These are phyloP conservation scores for Tryphoninae sp. DNA, from an alignment of 2,888 invertebrate species.

Conservation along the genomic window DNA sequence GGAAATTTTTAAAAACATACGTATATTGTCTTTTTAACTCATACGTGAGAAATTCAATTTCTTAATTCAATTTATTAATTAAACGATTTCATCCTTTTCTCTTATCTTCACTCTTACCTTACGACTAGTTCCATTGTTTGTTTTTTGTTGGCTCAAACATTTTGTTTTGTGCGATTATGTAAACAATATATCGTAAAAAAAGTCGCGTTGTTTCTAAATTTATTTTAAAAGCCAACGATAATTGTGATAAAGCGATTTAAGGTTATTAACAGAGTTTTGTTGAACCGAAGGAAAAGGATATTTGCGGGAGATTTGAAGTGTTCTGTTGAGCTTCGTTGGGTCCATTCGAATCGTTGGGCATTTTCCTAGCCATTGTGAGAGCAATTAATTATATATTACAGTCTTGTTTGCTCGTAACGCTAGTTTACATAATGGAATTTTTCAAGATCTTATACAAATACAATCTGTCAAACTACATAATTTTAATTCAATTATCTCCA, in stretches of 20 bases:
- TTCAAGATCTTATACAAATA: constrained; percentile 1
- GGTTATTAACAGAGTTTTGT: too few species aligned
- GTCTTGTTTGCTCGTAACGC: neutral
- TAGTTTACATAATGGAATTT: neutral
- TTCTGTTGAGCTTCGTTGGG: neutral
- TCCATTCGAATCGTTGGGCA: neutral
- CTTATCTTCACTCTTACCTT: too few species aligned
- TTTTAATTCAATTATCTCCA: neutral
- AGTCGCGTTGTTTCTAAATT: too few species aligned
- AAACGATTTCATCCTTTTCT: too few species aligned
- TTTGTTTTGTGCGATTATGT: too few species aligned
- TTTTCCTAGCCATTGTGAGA: neutral
- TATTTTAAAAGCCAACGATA: too few species aligned
- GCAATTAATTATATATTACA: neutral
- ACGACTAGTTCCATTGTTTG: too few species aligned
- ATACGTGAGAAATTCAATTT: neutral
- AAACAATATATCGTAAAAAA: too few species aligned
- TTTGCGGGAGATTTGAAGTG: neutral
- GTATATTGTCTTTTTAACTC: neutral
- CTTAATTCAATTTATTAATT: too few species aligned
- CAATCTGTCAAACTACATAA: neutral
- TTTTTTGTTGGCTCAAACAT: too few species aligned
- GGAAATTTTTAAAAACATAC: neutral
- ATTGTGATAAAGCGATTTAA: too few species aligned
- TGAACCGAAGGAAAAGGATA: too few species aligned